Percentiles rank a stretch among this genome's conserved stretches.
These are phyloP conservation scores for Pelvicachromis taeniatus DNA, from an alignment of 2,113 vertebrate species.

Conservation along the genomic window DNA sequence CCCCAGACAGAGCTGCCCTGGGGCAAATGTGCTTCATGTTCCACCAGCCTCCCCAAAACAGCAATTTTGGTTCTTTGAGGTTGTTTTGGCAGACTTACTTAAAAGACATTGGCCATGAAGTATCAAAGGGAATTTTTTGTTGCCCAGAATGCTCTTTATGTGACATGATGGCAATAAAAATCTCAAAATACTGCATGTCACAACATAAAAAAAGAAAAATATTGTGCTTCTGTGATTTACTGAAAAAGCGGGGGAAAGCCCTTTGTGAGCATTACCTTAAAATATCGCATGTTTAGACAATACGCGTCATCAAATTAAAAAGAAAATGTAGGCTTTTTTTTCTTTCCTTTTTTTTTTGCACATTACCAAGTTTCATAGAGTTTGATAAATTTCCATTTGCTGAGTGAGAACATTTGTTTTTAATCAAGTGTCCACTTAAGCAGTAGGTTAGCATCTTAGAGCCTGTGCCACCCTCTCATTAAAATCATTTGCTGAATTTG, in stretches of 20 bases:
- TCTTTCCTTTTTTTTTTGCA: not conserved
- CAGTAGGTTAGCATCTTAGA: slow-evolving; percentile 29
- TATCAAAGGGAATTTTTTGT: slow-evolving; percentile 2
- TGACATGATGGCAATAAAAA: not conserved
- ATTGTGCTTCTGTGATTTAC: not conserved
- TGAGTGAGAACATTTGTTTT: slow-evolving; percentile 53
- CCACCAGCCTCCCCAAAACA: slow-evolving; percentile 41
- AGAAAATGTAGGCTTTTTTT: not conserved
- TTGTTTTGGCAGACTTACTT: slow-evolving; percentile 1
- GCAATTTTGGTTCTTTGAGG: slow-evolving; percentile 49
- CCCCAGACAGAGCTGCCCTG: slow-evolving; percentile 42
- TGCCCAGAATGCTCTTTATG: not conserved
- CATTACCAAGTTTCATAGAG: not conserved
- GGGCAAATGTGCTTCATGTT: slow-evolving; percentile 40
- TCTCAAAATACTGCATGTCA: not conserved
- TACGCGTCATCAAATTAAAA: not conserved
- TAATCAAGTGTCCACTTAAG: slow-evolving; percentile 50
- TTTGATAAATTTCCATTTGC: not conserved
- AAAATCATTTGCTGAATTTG: slow-evolving; percentile 68
- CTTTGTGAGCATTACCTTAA: not conserved
- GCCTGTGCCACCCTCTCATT: slow-evolving; percentile 47
- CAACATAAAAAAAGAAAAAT: not conserved
- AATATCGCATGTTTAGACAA: not conserved
- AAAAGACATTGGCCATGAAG: slow-evolving; percentile 10
- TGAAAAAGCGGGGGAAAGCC: not conserved